These are phyloP conservation scores for Apocrypta bakeri DNA, from an alignment of 1,140 invertebrate genomes.

Conservation along the genomic window DNA sequence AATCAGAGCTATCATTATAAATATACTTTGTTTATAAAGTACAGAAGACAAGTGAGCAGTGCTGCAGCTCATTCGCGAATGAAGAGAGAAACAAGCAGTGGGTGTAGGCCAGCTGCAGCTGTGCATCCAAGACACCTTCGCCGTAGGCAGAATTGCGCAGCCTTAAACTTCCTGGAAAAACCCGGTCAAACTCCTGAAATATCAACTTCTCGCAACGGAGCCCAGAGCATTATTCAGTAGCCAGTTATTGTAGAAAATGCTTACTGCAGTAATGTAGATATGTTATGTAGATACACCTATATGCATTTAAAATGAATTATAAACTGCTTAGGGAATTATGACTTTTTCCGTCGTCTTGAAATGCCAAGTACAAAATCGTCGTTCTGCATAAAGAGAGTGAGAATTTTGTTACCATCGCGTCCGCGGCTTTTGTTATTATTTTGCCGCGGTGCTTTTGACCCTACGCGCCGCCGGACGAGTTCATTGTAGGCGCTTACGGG, in stretches of 20 bases:
- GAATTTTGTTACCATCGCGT: too few species aligned
- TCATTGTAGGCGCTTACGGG: slow-evolving; percentile 63
- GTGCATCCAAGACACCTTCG: neutral
- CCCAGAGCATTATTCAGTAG: too few species aligned
- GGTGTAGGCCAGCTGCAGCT: neutral
- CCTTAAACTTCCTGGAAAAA: neutral
- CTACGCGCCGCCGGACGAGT: slow-evolving; percentile 62
- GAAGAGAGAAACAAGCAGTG: neutral
- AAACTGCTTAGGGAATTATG: too few species aligned
- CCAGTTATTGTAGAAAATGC: too few species aligned
- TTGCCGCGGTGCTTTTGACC: slow-evolving; percentile 13
- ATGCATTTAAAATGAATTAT: too few species aligned
- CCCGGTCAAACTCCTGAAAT: neutral
- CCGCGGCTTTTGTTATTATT: slow-evolving; percentile 26
- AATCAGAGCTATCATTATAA: too few species aligned
- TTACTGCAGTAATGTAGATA: too few species aligned
- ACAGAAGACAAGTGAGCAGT: neutral
- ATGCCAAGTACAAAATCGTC: too few species aligned
- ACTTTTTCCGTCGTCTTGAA: too few species aligned
- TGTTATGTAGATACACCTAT: too few species aligned
- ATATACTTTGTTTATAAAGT: neutral
- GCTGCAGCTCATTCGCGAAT: neutral
- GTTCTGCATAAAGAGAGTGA: too few species aligned
- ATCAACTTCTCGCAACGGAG: neutral
- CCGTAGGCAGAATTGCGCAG: neutral